Evolutionary conservation across 2,113 vertebrate genomes (phyloP).

Genomic region (Elgaria multicarinata): DNA sequence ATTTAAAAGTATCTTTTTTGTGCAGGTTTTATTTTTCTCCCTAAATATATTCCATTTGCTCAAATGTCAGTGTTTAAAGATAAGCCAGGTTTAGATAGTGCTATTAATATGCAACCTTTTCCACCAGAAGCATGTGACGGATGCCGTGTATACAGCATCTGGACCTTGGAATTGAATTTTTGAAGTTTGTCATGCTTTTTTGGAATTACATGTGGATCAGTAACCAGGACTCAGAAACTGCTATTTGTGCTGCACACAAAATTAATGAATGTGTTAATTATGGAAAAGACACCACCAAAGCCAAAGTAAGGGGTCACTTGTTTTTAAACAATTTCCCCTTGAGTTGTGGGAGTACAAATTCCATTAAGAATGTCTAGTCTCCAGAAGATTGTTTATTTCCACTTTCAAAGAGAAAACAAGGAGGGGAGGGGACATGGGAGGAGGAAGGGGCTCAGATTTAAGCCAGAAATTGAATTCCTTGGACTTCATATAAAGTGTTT

Average conservation of each 20-base stretch:
- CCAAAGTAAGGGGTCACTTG: slow-evolving; percentile 49
- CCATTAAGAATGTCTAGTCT: slow-evolving; percentile 5
- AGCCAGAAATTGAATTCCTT: neutral
- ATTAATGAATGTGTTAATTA: slow-evolving; percentile 71
- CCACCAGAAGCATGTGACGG: slow-evolving; percentile 47
- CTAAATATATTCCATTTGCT: neutral
- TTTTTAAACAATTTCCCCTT: slow-evolving; percentile 55
- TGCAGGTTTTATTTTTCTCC: neutral
- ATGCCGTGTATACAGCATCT: slow-evolving; percentile 48
- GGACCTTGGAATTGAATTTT: slow-evolving; percentile 63
- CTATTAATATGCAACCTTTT: slow-evolving; percentile 53
- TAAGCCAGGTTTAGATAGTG: slow-evolving; percentile 25
- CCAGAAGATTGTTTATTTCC: slow-evolving; percentile 2
- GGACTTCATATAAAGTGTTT: slow-evolving; percentile 14
- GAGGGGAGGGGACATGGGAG: neutral
- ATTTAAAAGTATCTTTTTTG: neutral
- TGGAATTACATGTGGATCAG: slow-evolving; percentile 53
- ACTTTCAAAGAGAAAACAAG: slow-evolving; percentile 10
- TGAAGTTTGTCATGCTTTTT: slow-evolving; percentile 51
- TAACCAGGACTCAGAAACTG: slow-evolving; percentile 46
- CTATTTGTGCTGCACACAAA: slow-evolving; percentile 47
- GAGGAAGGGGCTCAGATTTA: neutral
- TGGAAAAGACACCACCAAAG: slow-evolving; percentile 48
- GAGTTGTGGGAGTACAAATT: slow-evolving; percentile 33
- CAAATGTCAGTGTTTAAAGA: slow-evolving; percentile 19